Evolutionary conservation across 1,140 invertebrate genomes (phyloP), one percentile per base, ranked within the genome.

Genomic region (Ceratoteleas bidentatus): DNA sequence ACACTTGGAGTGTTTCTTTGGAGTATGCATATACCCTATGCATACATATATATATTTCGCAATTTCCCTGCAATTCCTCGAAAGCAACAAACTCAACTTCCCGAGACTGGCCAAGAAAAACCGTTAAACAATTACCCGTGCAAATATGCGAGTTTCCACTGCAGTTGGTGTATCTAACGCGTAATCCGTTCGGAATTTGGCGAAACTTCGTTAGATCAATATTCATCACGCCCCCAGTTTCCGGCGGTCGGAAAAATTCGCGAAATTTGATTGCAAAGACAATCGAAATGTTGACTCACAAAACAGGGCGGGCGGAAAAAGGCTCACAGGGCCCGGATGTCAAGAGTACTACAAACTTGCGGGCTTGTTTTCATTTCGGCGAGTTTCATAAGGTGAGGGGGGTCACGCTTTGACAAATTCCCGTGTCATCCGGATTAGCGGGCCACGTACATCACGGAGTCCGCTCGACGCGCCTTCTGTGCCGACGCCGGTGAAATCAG

Each of bases 401-500:
- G 24, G 24, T 24, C 13, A 2, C 70, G 77, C 73, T 87, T 87
- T 87, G 86, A 87, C 86, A 84, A 87, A 86, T 87, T 66, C 83
- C 75, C 84, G 75, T 85, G 87, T 87, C 81, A 82, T 57, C 76
- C 84, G 57, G 75, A 69, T 82, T 76, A 86, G 80, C 84, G 77
- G 78, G 84, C 86, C 49, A 15, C 8, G 15, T 47, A 69, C 80
- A 72, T 40, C 68, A 77, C 85, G 77, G 72, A 81, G 64, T n/a
- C 60, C 68, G 73, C 47, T 68, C 49, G 45, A 58, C 34, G 73
- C 77, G 76, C 50, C 70, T 56, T 45, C 54, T 72, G n/a, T n/a
- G 32, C 6, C 34, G 32, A 34, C 70, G 64, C 70, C 11, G 14
- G 45, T 57, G 33, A 62, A 62, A 65, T 72, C 56, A 68, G 49